Conservation (phyloP, 2,888 invertebrate species). For the Tribolium freemani region DNA sequence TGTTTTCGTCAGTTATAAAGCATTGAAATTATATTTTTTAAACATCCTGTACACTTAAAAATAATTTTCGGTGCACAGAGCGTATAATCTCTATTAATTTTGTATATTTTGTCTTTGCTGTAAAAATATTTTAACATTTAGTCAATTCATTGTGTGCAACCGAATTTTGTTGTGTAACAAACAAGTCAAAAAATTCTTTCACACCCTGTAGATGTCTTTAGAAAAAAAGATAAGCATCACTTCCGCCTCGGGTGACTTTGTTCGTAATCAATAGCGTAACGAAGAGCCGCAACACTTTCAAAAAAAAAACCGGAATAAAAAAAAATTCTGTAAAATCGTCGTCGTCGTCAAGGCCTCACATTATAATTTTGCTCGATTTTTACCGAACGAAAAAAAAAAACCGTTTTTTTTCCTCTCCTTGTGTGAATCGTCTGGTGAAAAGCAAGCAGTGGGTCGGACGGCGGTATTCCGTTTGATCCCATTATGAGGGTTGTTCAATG, state of each 20-base stretch:
- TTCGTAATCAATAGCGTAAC: slow-evolving; percentile 22
- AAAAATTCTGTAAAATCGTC: background rate
- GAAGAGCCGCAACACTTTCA: background rate
- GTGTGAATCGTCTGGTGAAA: background rate
- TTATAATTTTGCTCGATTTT: background rate
- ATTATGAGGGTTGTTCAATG: slow-evolving; percentile 30
- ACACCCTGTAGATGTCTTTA: background rate
- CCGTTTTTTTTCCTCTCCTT: background rate
- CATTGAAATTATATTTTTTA: no score
- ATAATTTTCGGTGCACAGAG: no score
- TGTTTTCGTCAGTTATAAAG: no score
- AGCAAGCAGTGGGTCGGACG: slow-evolving; percentile 3
- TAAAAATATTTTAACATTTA: no score
- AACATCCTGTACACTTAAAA: no score
- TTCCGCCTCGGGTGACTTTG: slow-evolving; percentile 15
- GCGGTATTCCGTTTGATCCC: slow-evolving; percentile 22
- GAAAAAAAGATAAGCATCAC: background rate
- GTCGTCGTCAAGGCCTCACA: background rate
- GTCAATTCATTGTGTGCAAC: no score
- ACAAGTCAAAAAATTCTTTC: background rate
- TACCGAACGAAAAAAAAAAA: background rate
- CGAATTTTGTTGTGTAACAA: no score
- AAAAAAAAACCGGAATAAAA: background rate
- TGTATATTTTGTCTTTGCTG: no score
- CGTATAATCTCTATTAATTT: no score